Conservation (phyloP, 2,797 vertebrate species). For the Pristis pectinata region DNA sequence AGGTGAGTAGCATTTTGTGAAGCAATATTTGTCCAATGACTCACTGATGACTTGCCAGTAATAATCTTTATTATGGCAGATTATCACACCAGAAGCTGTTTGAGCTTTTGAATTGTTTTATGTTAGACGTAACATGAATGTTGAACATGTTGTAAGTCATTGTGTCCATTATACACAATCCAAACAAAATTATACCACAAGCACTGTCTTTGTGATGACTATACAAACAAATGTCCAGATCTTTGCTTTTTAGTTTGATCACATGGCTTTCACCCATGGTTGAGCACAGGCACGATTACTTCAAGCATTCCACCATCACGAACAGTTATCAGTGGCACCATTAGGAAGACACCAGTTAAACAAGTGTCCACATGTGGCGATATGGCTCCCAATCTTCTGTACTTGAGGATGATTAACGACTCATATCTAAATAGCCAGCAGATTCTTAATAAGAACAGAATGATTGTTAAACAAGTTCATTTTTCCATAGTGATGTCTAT, state of each 20-base stretch:
- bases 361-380: too few species aligned
- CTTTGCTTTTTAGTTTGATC: neutral
- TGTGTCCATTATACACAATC: neutral
- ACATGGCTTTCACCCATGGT: neutral
- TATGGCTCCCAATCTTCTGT: neutral
- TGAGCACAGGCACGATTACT: neutral
- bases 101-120: neutral
- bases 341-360: neutral
- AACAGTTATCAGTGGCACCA: neutral
- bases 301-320: neutral
- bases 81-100: neutral
- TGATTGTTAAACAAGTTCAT: neutral
- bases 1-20: neutral
- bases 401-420: neutral
- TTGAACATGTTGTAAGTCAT: neutral
- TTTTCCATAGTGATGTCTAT: neutral
- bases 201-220: neutral
- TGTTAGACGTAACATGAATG: neutral
- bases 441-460: neutral
- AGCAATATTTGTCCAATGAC: neutral
- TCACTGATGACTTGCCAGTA: neutral
- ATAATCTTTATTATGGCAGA: neutral
- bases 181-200: neutral
- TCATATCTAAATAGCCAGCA: neutral
- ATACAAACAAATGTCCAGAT: neutral